Evolutionary conservation across 2,113 vertebrate genomes (phyloP).

Genomic region (Lontra canadensis): DNA sequence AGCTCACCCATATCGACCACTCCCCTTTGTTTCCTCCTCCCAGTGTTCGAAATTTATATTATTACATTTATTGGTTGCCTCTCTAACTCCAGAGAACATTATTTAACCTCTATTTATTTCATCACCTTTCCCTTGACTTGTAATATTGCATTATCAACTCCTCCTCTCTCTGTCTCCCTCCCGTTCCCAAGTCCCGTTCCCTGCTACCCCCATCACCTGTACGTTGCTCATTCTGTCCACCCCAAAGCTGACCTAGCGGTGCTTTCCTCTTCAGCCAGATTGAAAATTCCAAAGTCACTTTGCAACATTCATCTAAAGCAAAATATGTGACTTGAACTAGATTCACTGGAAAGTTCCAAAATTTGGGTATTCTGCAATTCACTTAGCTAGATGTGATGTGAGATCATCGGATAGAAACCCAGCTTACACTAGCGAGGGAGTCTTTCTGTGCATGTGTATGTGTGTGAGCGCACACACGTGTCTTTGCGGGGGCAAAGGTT

Average conservation of each 20-base stretch:
- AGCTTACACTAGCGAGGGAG: not conserved
- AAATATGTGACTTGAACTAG: not conserved
- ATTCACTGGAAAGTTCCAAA: not conserved
- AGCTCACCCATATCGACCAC: fast-evolving
- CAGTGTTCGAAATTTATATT: not conserved
- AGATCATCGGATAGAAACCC: not conserved
- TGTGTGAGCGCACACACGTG: fast-evolving
- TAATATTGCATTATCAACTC: not conserved
- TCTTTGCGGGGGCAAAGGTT: not conserved
- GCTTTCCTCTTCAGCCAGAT: not conserved
- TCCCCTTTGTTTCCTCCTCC: not conserved
- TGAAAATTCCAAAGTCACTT: not conserved
- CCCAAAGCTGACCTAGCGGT: not conserved
- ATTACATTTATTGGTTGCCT: not conserved
- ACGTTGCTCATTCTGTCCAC: not conserved
- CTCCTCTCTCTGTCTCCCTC: not conserved
- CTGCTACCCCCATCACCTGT: fast-evolving
- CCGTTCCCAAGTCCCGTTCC: not conserved
- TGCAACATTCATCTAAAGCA: not conserved
- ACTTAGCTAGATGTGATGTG: not conserved
- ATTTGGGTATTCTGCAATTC: not conserved
- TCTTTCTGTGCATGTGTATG: not conserved
- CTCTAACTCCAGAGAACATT: not conserved
- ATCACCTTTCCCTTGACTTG: not conserved
- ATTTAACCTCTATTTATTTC: not conserved